A percentile compares a stretch with the other conserved stretches of the same genome.
These are phyloP conservation scores for Xiphias gladius DNA, from an alignment of 2,113 vertebrate species.

Conservation along the genomic window DNA sequence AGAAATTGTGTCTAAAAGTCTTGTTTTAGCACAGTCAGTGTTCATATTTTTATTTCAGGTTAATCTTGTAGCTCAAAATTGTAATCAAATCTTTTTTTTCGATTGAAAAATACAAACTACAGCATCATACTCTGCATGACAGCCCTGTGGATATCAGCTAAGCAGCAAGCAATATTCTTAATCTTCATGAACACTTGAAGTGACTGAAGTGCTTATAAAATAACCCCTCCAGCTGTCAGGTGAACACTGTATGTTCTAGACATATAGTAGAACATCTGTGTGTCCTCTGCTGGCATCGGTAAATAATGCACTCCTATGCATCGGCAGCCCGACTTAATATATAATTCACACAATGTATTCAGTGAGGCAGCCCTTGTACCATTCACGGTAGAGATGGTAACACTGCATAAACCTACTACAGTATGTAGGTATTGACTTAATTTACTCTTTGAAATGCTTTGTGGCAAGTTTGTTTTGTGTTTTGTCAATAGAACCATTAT, in stretches of 20 bases:
- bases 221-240: conserved; percentile 45
- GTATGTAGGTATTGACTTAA: conserved; percentile 20
- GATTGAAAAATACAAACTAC: background rate
- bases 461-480: conserved; percentile 14
- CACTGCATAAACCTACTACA: conserved; percentile 19
- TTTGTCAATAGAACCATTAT: conserved; percentile 21
- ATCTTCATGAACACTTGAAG: conserved; percentile 33
- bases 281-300: conserved; percentile 53
- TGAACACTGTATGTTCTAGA: conserved; percentile 21
- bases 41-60: background rate
- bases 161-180: conserved; percentile 18
- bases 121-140: background rate
- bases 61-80: background rate
- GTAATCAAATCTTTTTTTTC: background rate
- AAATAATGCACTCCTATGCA: conserved; percentile 70
- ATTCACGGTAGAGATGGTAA: conserved; percentile 27
- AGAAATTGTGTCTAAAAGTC: background rate
- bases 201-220: conserved; percentile 25
- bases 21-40: background rate
- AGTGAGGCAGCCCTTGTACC: conserved; percentile 36
- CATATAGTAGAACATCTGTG: conserved; percentile 45
- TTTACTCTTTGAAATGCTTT: conserved; percentile 10
- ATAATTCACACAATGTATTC: conserved; percentile 66
- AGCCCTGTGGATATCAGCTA: conserved; percentile 20
- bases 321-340: conserved; percentile 60